Percentiles rank a stretch among this genome's conserved stretches.
Evolutionary conservation across 2,797 vertebrate genomes (phyloP).

Genomic region (Poeciliopsis infans): DNA sequence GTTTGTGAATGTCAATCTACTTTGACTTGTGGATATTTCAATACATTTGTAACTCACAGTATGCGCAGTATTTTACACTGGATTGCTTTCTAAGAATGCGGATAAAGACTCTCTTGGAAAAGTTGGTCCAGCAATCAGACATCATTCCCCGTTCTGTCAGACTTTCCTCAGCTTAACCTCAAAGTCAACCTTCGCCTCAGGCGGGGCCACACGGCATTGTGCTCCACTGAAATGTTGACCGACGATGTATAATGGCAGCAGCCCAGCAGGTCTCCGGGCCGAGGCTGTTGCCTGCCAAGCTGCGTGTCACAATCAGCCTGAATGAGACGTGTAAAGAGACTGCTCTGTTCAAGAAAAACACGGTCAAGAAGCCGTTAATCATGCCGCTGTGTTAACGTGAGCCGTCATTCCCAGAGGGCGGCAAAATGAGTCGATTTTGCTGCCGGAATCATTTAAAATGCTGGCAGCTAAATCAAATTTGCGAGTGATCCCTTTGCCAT

Average conservation of each 20-base stretch:
- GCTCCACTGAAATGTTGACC: constrained; percentile 59
- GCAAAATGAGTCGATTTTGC: constrained; percentile 9
- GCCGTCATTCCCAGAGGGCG: constrained; percentile 2
- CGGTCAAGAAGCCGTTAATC: background rate
- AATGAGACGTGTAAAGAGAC: constrained; percentile 33
- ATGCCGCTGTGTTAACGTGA: constrained; percentile 9
- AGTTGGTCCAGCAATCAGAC: constrained; percentile 34
- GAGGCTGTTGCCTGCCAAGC: constrained; percentile 38
- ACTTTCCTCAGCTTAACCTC: constrained; percentile 36
- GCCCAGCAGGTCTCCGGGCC: constrained; percentile 47
- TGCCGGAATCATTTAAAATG: background rate
- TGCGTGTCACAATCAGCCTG: constrained; percentile 39
- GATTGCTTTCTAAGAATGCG: background rate
- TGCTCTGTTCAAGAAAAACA: constrained; percentile 19
- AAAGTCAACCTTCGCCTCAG: constrained; percentile 55
- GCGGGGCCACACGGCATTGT: constrained; percentile 39
- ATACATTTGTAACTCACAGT: background rate
- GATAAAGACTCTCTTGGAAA: background rate
- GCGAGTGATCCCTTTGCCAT: constrained; percentile 1
- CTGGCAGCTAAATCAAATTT: constrained; percentile 15
- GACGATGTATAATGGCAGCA: constrained; percentile 52
- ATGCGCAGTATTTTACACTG: background rate
- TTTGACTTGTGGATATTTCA: background rate
- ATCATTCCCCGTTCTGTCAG: constrained; percentile 35
- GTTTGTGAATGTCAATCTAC: background rate